These are phyloP conservation scores for Gryllus bimaculatus DNA, from an alignment of 1,140 invertebrate species.

Conservation along the genomic window DNA sequence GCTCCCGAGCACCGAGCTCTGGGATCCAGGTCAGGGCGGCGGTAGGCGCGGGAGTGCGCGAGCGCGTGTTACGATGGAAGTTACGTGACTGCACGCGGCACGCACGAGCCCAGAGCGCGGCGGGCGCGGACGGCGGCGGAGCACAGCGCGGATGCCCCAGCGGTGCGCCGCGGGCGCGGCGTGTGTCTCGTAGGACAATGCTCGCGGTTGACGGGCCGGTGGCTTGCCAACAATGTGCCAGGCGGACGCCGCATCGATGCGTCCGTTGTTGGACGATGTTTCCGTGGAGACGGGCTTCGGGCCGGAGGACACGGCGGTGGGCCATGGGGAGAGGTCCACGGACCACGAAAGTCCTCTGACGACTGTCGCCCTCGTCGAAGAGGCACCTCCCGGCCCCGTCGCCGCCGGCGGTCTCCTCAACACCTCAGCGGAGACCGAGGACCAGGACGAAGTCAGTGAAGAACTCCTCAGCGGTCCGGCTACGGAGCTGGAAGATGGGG, in stretches of 20 bases:
- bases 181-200: too few species aligned
- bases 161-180: too few species aligned
- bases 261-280: not conserved
- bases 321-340: not conserved
- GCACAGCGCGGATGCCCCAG: not conserved
- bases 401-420: not conserved
- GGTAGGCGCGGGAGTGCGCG: not conserved
- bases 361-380: not conserved
- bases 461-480: not conserved
- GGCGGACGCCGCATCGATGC: not conserved
- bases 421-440: not conserved
- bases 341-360: not conserved
- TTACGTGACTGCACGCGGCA: constrained; percentile 12
- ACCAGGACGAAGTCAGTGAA: not conserved
- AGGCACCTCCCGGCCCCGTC: not conserved
- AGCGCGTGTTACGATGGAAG: not conserved
- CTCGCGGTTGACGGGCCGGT: too few species aligned
- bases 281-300: not conserved
- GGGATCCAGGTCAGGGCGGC: constrained; percentile 12
- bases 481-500: not conserved
- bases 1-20: not conserved
- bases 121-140: not conserved
- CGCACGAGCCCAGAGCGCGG: not conserved
- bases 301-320: not conserved
- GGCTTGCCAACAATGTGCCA: not conserved